Conservation (phyloP, 2,113 vertebrate genomes). For the Proterorhinus semilunaris region DNA sequence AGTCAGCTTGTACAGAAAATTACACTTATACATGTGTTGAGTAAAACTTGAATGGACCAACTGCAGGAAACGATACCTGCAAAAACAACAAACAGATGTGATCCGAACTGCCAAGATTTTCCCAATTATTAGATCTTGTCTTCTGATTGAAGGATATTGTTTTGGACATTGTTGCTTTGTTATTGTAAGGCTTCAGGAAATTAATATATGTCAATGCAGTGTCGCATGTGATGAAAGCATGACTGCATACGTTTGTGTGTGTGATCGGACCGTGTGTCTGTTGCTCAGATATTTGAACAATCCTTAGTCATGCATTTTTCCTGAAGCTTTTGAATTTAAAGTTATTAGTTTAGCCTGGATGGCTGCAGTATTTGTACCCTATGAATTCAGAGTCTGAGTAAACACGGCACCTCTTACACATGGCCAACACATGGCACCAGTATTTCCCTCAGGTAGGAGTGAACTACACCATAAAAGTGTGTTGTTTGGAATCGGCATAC, state of each 20-base stretch:
- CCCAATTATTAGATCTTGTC: conserved; percentile 31
- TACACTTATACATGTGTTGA: too few species aligned
- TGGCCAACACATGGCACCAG: conserved; percentile 49
- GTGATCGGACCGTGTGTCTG: background rate
- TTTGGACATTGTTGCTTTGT: conserved; percentile 7
- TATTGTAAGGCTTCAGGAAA: conserved; percentile 9
- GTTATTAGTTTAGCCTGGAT: background rate
- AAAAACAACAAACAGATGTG: conserved; percentile 46
- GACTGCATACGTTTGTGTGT: background rate
- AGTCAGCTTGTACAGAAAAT: background rate
- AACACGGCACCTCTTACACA: conserved; percentile 30
- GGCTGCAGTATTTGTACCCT: conserved; percentile 3
- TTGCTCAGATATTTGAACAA: background rate
- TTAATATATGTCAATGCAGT: conserved; percentile 7
- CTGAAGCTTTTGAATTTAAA: background rate
- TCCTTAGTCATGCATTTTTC: background rate
- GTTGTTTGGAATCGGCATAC: conserved; percentile 17
- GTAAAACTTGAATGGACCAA: conserved; percentile 17
- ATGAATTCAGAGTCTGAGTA: background rate
- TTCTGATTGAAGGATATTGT: conserved; percentile 8
- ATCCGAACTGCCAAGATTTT: conserved; percentile 21
- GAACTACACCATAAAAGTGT: conserved; percentile 30
- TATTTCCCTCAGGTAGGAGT: conserved; percentile 35
- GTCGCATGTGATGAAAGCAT: background rate
- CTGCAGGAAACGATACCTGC: conserved; percentile 8